Conservation (phyloP, 30 jellyfish, hydroid and myxozoan species). For the Turritopsis dohrnii region DNA sequence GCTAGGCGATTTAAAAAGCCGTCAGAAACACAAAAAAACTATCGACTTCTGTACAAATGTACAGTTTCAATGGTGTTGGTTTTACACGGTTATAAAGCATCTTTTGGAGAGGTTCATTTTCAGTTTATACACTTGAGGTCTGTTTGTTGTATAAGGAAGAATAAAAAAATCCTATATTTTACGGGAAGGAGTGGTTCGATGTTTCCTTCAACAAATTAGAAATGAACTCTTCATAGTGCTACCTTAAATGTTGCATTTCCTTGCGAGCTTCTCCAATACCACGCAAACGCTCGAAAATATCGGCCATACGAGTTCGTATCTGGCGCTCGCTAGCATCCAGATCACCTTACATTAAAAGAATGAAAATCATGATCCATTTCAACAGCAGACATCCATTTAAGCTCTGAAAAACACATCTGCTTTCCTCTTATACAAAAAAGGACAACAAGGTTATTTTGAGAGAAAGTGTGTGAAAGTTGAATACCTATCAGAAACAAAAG, state of each 20-base stretch:
- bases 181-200: neutral
- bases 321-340: slow-evolving; percentile 70
- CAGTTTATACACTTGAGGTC: too few relatives aligned
- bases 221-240: neutral
- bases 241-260: slow-evolving; percentile 63
- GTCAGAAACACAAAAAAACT: neutral
- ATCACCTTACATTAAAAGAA: too few relatives aligned
- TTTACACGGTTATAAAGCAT: too few relatives aligned
- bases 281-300: slow-evolving; percentile 70
- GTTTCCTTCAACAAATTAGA: neutral
- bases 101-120: too few relatives aligned
- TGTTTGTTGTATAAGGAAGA: neutral
- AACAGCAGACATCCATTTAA: too few relatives aligned
- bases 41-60: neutral
- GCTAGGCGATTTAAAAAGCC: neutral
- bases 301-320: slow-evolving; percentile 62
- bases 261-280: slow-evolving; percentile 68
- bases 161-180: neutral
- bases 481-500: slow-evolving; percentile 60
- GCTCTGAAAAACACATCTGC: neutral
- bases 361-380: too few relatives aligned
- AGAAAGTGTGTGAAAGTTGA: neutral
- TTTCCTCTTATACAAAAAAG: neutral
- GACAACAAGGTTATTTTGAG: neutral
- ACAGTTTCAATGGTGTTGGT: too few relatives aligned